Evolutionary conservation across 2,888 invertebrate species (phyloP).

Genomic region (Rotaria sp.): DNA sequence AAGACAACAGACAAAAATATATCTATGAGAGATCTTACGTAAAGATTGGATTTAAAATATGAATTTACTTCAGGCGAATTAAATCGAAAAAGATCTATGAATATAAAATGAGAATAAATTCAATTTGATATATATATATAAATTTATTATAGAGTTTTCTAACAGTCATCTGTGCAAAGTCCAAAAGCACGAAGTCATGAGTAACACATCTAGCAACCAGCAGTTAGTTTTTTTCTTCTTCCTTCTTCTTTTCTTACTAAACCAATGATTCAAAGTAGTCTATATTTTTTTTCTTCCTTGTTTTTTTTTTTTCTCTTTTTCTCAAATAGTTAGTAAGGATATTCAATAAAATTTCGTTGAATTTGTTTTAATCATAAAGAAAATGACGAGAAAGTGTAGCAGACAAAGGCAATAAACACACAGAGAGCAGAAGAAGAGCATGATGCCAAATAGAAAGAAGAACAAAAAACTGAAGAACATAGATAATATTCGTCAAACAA

Average conservation of each 20-base stretch:
- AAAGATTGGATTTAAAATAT: too few species aligned
- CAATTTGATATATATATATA: too few species aligned
- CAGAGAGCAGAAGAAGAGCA: background rate
- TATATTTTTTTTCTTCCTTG: background rate
- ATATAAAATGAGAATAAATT: too few species aligned
- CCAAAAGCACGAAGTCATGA: too few species aligned
- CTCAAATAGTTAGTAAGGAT: background rate
- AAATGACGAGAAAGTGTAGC: background rate
- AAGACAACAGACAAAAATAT: too few species aligned
- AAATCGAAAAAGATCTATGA: too few species aligned
- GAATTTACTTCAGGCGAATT: too few species aligned
- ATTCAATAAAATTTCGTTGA: background rate
- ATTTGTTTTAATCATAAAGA: constrained; percentile 4
- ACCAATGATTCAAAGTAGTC: background rate
- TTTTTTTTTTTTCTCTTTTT: background rate
- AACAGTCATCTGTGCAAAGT: too few species aligned
- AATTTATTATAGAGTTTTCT: too few species aligned
- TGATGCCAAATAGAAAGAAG: background rate
- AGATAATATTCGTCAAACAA: background rate
- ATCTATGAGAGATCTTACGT: too few species aligned
- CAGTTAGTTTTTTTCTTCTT: background rate
- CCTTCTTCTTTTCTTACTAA: background rate
- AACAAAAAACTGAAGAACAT: background rate
- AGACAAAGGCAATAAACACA: background rate
- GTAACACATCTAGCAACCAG: background rate